Evolutionary conservation across 2,113 vertebrate species (phyloP).

Genomic region (Nyctereutes procyonoides): DNA sequence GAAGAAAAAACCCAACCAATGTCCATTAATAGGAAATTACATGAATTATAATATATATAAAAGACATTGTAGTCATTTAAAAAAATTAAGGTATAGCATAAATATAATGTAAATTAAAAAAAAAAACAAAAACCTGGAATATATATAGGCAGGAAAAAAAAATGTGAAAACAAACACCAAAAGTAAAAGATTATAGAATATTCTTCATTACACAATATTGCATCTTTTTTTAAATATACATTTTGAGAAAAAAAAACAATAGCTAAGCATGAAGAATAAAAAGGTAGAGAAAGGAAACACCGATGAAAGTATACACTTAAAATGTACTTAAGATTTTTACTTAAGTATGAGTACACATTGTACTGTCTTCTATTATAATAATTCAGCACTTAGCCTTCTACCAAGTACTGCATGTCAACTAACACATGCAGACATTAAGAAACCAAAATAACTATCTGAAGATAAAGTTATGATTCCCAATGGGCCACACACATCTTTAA

Average conservation of each 20-base stretch:
- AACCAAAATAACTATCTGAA: background rate
- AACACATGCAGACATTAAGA: background rate
- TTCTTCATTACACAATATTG: background rate
- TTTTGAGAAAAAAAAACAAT: conserved; percentile 32
- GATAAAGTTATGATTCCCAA: background rate
- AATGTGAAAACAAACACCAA: background rate
- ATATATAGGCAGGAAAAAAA: background rate
- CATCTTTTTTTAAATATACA: background rate
- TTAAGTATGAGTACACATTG: background rate
- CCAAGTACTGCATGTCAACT: background rate
- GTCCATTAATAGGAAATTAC: background rate
- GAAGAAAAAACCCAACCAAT: background rate
- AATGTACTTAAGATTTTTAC: conserved; percentile 28
- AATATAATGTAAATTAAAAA: background rate
- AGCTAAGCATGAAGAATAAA: background rate
- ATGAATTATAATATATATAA: background rate
- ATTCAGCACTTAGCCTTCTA: background rate
- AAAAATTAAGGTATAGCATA: background rate
- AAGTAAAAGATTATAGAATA: background rate
- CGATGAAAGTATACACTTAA: background rate
- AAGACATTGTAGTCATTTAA: background rate
- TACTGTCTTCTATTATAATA: background rate
- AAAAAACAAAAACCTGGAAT: background rate
- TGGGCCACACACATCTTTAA: background rate
- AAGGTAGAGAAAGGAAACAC: background rate